Base-by-base conservation (phyloP, 1,140 invertebrate species). In the Helicoverpa zea region DNA sequence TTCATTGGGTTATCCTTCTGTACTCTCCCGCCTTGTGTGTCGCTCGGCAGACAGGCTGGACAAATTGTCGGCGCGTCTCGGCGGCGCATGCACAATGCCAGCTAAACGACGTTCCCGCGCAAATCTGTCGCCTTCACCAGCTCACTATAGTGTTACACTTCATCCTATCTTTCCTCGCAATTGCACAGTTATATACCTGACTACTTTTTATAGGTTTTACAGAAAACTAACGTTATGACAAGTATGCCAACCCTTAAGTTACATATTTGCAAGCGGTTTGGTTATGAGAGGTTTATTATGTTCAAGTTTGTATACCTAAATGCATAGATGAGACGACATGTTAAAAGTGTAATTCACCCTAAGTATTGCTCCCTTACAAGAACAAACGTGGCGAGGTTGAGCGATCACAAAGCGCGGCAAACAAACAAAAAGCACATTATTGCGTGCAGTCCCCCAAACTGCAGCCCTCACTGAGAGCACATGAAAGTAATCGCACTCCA, bases 401-500 rank as follows among this genome's bases (percentile, higher is more conserved):
- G 49, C 47, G 43, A 66, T 64, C 59, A 52, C 61, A 77, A 64
- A 77, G 43, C 63, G 18, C n/a, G 4, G 13, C 59, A 77, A 52
- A 64, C 51, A 52, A 35, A 66, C 51, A 77, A 77, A 78, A 79
- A 66, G 52, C 52, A 79, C 64, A 43, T 68, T 49, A 52, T 68
- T 70, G 63, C 64, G 49, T 51, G 30, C 63, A 79, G 18, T 52
- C 68, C 68, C 68, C 49, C 68, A 72, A 30, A 72, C 68, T 51
- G 47, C 68, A 52, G 68, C 66, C 47, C 56, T 2, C 58, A n/a
- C 16, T 51, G 68, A 59, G 75, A 13, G 68, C 14, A 75, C 68
- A 82, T 83, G 79, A 83, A 83, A 80, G 81, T 79, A 79, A 83
- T 75, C 64, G 56, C 54, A 76, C 59, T 72, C 10, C 59, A 43